phyloP scores from a whole-genome alignment of 2,113 vertebrate species.

The Peromyscus polionotus region DNA sequence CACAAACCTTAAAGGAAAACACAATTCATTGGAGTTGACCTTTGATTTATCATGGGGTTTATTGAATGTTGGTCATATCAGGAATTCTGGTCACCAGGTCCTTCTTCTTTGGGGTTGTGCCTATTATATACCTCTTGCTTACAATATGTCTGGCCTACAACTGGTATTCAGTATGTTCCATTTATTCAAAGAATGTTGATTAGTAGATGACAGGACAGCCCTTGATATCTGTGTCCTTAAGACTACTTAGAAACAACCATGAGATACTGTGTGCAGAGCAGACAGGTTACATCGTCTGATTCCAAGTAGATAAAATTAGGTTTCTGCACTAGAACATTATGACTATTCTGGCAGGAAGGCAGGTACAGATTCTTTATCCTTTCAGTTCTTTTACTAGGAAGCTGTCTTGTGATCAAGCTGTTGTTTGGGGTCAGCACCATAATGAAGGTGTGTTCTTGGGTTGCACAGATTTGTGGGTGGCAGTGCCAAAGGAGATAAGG shows the following conservation, averaged over 20 bases:
- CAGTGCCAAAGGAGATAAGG: not conserved
- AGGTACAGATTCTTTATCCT: not conserved
- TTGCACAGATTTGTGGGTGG: not conserved
- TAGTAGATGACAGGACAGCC: not conserved
- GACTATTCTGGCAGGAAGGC: not conserved
- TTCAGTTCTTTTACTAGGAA: not conserved
- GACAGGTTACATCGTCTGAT: not conserved
- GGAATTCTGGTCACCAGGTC: not conserved
- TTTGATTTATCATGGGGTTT: not conserved
- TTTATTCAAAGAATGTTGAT: not conserved
- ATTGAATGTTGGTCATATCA: not conserved
- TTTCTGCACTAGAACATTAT: not conserved
- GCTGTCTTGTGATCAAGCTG: not conserved
- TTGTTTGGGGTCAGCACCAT: not conserved
- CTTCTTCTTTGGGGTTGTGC: not conserved
- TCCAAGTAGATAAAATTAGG: not conserved
- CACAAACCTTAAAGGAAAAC: not conserved
- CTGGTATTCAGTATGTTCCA: not conserved
- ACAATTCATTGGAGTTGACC: not conserved
- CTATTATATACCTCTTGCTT: not conserved
- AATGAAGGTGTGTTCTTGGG: not conserved
- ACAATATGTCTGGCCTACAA: not conserved
- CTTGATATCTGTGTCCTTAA: not conserved
- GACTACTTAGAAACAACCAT: not conserved
- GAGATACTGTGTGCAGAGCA: not conserved